These are phyloP conservation scores for Tachuris rubrigastra DNA, from an alignment of 2,113 vertebrate genomes.

Conservation along the genomic window DNA sequence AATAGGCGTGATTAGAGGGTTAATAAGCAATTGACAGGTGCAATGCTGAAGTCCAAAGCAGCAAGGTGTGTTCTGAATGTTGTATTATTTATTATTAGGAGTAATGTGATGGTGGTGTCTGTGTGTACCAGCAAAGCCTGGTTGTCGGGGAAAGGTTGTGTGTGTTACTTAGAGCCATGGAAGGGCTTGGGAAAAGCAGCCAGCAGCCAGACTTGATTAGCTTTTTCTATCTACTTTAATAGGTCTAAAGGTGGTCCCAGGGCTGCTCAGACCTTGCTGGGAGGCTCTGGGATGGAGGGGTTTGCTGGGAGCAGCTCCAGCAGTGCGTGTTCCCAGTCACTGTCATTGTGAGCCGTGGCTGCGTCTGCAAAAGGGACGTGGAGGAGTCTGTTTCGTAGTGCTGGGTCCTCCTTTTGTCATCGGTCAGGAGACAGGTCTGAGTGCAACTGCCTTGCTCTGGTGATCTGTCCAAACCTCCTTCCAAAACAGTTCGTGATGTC, in stretches of 20 bases:
- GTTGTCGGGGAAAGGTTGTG: neutral
- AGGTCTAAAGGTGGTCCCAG: neutral
- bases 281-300: neutral
- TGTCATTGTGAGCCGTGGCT: rapidly evolving
- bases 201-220: neutral
- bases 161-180: neutral
- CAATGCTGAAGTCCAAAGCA: neutral
- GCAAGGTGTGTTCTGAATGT: neutral
- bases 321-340: rapidly evolving
- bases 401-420: neutral
- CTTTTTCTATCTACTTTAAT: neutral
- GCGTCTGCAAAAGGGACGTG: rapidly evolving
- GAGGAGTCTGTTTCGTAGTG: rapidly evolving
- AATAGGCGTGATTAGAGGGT: neutral
- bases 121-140: rapidly evolving
- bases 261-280: neutral
- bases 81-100: neutral
- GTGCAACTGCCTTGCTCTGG: neutral
- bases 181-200: neutral
- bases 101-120: rapidly evolving
- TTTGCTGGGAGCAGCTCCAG: neutral
- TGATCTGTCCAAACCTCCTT: neutral
- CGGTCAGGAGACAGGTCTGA: rapidly evolving
- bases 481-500: neutral
- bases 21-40: neutral